Conservation (phyloP, 35 echinoderm and acorn worm species). For the Holothuria glaberrima region DNA sequence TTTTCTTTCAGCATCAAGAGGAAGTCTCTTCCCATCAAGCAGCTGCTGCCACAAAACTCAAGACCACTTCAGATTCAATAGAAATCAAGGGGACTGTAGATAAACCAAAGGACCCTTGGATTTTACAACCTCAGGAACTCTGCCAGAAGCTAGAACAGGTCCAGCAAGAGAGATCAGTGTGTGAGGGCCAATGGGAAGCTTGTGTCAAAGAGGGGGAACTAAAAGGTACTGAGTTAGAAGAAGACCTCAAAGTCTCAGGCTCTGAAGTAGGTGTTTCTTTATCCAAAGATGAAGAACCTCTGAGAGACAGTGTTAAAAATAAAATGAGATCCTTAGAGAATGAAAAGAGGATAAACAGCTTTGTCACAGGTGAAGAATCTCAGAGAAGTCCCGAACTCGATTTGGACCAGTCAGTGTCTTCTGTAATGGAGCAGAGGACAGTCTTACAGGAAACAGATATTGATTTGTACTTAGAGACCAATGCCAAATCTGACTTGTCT, state of each 20-base stretch:
- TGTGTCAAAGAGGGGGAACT: background rate
- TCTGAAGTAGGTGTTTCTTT: background rate
- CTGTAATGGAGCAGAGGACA: background rate
- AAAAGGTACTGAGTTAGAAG: background rate
- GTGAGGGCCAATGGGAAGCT: background rate
- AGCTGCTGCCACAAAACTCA: background rate
- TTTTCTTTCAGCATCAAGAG: too few species aligned
- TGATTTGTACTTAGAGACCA: slow-evolving; percentile 15
- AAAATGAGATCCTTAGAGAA: slow-evolving; percentile 18
- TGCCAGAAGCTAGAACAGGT: slow-evolving; percentile 34
- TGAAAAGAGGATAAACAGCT: background rate
- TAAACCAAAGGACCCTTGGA: slow-evolving; percentile 47
- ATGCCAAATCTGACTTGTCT: slow-evolving; percentile 12
- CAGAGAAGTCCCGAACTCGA: background rate
- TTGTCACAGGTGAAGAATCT: slow-evolving; percentile 21
- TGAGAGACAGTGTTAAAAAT: slow-evolving; percentile 4
- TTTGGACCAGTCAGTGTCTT: background rate
- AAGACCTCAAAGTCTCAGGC: background rate
- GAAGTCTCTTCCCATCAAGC: background rate
- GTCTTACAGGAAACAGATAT: slow-evolving; percentile 43
- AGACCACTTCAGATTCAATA: background rate
- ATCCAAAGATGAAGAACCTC: slow-evolving; percentile 19
- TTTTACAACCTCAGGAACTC: slow-evolving; percentile 39
- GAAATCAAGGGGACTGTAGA: background rate
- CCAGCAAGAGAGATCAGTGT: slow-evolving; percentile 29